Evolutionary conservation across 2,888 invertebrate species (phyloP), one percentile per base, ranked within the genome.

Genomic region (Anagyrus pseudococci): DNA sequence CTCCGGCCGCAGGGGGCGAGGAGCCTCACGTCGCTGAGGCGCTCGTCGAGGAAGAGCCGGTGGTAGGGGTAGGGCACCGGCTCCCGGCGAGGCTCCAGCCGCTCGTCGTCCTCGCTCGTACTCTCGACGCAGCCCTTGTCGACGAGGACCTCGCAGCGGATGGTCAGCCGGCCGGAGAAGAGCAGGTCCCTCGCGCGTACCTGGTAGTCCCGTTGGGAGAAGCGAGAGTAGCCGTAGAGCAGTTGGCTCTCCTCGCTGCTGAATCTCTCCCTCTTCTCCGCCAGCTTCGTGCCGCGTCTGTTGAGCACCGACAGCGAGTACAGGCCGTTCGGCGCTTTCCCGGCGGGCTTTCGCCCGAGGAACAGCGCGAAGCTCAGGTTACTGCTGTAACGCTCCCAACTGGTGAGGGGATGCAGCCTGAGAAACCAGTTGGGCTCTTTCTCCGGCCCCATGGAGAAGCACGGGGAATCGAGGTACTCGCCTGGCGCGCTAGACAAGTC

Each of bases 291-390:
- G 1, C 20, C 19, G 1, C 37, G 8, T 19, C 13, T 15, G 46
- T 37, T 29, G 3, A 52, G 23, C 3, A 52, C 15, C 1, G 58
- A 52, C 1, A 59, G 33, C 2, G 29, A 13, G 52, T 19, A 46
- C 3, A 19, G 44, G 7, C 52, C 52, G n/a, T 50, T 46, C 17
- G 25, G 1, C 17, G 23, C 44, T 15, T 15, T 1, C 26, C 25
- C 25, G n/a, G 26, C 40, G 13, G 49, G 33, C n/a, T 58, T 52
- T 10, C 40, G 40, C 15, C 23, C 33, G 13, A 53, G 15, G n/a
- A 52, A 59, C 2, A 59, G 26, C n/a, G n/a, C n/a, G n/a, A n/a
- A n/a, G 37, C 46, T 46, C 37, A 59, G 15, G 43, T 52, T 25
- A 17, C 52, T 46, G 20, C 50, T 52, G 25, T 23, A 59, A 17